A percentile compares a stretch with the other conserved stretches of the same genome.
Evolutionary conservation across 2,113 vertebrate genomes (phyloP).

Genomic region (Macrotis lagotis): DNA sequence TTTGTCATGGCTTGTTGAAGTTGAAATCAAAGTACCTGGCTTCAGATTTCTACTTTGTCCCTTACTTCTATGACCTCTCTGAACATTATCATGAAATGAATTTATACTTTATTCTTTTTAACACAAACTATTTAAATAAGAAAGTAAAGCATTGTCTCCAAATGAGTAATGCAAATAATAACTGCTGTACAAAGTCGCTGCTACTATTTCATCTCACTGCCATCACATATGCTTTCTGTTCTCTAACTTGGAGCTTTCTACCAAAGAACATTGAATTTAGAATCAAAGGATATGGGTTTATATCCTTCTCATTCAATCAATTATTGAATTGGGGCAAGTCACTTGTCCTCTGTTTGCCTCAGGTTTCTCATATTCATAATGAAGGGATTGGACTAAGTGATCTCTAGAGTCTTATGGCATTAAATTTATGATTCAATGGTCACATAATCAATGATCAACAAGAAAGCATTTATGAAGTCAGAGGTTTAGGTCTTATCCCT

Average conservation of each 20-base stretch:
- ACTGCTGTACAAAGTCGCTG: background rate
- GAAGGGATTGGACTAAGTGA: background rate
- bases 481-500: background rate
- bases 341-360: background rate
- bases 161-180: background rate
- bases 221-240: background rate
- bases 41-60: background rate
- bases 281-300: background rate
- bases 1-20: background rate
- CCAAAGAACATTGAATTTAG: background rate
- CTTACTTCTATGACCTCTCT: background rate
- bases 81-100: background rate
- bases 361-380: background rate
- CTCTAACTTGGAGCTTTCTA: background rate
- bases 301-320: background rate
- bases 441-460: background rate
- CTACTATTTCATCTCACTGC: background rate
- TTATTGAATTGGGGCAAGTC: background rate
- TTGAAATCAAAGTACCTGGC: background rate
- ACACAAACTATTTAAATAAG: background rate
- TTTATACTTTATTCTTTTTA: background rate
- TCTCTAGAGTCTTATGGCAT: background rate
- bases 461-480: background rate
- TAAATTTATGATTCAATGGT: background rate
- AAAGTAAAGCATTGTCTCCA: background rate